phyloP scores from a whole-genome alignment of 2,113 vertebrate genomes.

The Pandion haliaetus region DNA sequence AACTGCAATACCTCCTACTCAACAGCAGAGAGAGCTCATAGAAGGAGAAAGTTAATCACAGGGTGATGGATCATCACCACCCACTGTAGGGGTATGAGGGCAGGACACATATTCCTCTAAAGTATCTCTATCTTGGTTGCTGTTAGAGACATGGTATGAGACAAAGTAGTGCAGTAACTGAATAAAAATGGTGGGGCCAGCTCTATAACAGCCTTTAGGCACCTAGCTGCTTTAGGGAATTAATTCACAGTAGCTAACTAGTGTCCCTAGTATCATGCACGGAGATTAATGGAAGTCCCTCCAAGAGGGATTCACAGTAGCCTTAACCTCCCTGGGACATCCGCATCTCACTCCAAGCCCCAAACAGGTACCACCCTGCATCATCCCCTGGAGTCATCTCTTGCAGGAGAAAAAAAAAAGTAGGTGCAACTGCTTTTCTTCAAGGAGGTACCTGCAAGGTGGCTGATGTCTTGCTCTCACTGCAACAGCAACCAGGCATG shows the following conservation, averaged over 20 bases:
- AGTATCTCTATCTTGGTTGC: background rate
- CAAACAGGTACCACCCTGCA: background rate
- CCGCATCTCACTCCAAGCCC: background rate
- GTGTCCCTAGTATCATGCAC: too few relatives aligned
- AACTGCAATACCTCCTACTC: background rate
- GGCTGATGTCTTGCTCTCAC: background rate
- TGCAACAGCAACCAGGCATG: background rate
- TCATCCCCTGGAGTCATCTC: background rate
- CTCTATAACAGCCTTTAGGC: background rate
- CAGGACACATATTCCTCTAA: background rate
- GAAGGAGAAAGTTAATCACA: background rate
- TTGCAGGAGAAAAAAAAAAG: background rate
- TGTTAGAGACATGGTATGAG: background rate
- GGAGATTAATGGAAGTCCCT: background rate
- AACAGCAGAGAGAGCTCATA: constrained; percentile 54
- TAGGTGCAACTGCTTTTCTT: background rate
- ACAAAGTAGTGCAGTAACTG: background rate
- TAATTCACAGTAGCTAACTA: background rate
- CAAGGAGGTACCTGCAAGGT: background rate
- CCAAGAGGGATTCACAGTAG: background rate
- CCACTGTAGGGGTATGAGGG: background rate
- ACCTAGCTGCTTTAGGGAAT: background rate
- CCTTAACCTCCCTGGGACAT: background rate
- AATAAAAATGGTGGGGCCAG: background rate
- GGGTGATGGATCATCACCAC: background rate